Evolutionary conservation across 2,113 vertebrate genomes (phyloP), one percentile per base, ranked within the genome.

Genomic region (Macrotus californicus): DNA sequence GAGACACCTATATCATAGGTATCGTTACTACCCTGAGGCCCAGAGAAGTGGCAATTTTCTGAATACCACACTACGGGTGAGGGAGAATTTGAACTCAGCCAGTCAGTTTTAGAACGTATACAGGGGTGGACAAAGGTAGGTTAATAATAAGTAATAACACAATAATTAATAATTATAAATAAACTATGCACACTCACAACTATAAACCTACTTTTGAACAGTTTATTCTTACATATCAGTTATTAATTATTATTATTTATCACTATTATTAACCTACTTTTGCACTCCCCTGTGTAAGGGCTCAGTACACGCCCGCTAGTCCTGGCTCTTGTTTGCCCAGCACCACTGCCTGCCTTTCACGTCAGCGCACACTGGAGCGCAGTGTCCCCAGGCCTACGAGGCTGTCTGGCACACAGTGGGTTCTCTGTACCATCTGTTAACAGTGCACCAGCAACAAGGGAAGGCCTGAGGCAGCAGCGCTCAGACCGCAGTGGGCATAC

Each of bases 271-370:
- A 61, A 26, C 26, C 61, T 14, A 64, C 61, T 31, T 64, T 31
- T 0, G 34, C 34, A 18, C 6, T 5, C 34, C 31, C 34, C 34
- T 8, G 64, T 67, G n/a, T 5, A 70, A 84, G n/a, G 7, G 34
- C 15, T 73, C n/a, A 46, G 21, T 0, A 54, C 70, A 48, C 4
- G 59, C 15, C 13, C 22, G 72, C n/a, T 7, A 46, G 6, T 29
- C 24, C 1, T 3, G 9, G 39, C 21, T 59, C 36, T 21, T 1
- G 14, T 2, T 1, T 3, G 26, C 7, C 18, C 14, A 59, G 41
- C 29, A 46, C 52, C 67, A 43, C 22, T 24, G 16, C 48, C 85
- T 29, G 14, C 41, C 73, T 7, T 5, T 4, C 4, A 11, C 8
- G 2, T 48, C 0, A 46, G 46, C 31, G n/a, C 16, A 1, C 3